Percentiles rank a stretch among this genome's conserved stretches.
phyloP scores from a whole-genome alignment of 2,797 vertebrate species.

The Buceros bicornis region DNA sequence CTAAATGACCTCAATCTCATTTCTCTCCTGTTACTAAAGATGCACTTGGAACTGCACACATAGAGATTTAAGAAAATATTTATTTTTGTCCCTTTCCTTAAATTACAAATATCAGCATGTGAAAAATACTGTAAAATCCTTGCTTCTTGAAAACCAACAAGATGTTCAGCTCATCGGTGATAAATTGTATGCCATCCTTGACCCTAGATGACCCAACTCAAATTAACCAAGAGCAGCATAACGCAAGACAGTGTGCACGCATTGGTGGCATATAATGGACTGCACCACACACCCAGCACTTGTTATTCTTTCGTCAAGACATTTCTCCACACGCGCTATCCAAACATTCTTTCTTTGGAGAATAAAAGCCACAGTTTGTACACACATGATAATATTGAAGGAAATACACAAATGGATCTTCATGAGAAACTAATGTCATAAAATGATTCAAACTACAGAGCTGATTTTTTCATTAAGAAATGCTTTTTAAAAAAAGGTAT shows the following conservation, averaged over 20 bases:
- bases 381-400: not conserved
- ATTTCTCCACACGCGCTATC: not conserved
- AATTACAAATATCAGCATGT: not conserved
- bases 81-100: not conserved
- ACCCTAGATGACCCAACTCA: not conserved
- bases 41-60: not conserved
- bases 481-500: not conserved
- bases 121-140: not conserved
- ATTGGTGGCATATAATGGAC: not conserved
- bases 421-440: not conserved
- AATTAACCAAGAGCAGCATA: not conserved
- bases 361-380: not conserved
- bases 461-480: not conserved
- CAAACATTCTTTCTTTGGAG: not conserved
- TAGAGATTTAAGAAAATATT: not conserved
- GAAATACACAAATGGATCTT: not conserved
- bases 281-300: not conserved
- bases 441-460: not conserved
- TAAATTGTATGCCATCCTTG: not conserved
- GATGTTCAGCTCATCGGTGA: not conserved
- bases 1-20: not conserved
- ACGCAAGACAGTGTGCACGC: not conserved
- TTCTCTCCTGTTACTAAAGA: not conserved
- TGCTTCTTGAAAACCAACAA: not conserved
- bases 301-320: not conserved